Evolutionary conservation across 2,113 vertebrate species (phyloP).

Genomic region (Himantopus leucocephalus): DNA sequence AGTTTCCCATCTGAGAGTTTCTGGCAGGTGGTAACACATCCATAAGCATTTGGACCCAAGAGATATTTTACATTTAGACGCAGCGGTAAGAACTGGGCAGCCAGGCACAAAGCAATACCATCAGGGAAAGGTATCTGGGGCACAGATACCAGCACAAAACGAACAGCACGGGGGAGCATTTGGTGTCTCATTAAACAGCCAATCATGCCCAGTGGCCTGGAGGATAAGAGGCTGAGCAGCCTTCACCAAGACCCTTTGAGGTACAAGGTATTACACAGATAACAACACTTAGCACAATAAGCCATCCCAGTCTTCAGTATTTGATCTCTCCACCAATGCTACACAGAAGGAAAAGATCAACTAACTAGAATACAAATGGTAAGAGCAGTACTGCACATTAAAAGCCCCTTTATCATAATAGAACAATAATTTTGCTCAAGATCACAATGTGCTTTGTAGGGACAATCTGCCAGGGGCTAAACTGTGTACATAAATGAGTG

Average conservation of each 20-base stretch:
- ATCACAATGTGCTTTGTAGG: background rate
- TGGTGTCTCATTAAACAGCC: background rate
- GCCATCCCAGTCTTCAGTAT: background rate
- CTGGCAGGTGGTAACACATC: background rate
- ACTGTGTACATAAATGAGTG: background rate
- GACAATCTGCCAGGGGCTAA: background rate
- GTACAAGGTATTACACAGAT: background rate
- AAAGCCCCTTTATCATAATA: background rate
- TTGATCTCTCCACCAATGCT: background rate
- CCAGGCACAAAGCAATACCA: background rate
- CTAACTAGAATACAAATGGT: background rate
- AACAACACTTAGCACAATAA: background rate
- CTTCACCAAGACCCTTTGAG: background rate
- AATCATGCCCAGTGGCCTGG: background rate
- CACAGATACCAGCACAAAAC: background rate
- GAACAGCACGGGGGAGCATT: background rate
- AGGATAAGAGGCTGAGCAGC: background rate
- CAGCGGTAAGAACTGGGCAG: background rate
- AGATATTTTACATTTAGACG: background rate
- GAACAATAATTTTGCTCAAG: background rate
- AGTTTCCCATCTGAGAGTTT: background rate
- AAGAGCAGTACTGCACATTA: background rate
- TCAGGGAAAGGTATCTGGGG: background rate
- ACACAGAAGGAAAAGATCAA: background rate
- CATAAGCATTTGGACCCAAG: background rate